Percentiles rank a stretch among this genome's conserved stretches.
These are phyloP conservation scores for Rhagonycha lutea DNA, from an alignment of 2,888 invertebrate genomes.

Conservation along the genomic window DNA sequence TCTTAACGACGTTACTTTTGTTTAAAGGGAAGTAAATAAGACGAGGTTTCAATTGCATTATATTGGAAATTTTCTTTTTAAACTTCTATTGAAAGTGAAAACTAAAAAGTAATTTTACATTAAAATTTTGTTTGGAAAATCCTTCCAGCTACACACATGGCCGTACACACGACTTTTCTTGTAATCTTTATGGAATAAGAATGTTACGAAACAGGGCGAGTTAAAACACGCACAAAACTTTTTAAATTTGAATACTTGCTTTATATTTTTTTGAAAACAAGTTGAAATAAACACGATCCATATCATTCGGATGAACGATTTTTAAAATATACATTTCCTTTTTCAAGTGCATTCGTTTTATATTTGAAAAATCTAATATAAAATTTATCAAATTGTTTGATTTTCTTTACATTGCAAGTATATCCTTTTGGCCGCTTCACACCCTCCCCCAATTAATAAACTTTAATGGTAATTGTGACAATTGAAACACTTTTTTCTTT, in stretches of 20 bases:
- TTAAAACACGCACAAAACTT: constrained; percentile 14
- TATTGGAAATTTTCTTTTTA: neutral
- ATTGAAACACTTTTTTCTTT: no score
- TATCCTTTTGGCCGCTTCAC: neutral
- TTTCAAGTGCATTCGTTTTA: neutral
- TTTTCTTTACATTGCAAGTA: neutral
- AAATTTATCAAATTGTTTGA: neutral
- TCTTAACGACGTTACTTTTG: constrained; percentile 46
- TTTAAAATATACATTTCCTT: neutral
- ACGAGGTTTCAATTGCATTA: constrained; percentile 42
- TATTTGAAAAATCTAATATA: neutral
- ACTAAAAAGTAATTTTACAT: constrained; percentile 24
- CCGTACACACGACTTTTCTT: constrained; percentile 33
- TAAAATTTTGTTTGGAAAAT: constrained; percentile 24
- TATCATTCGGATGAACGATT: constrained; percentile 10
- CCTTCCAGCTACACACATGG: constrained; percentile 31
- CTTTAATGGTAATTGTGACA: no score
- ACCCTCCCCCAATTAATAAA: neutral
- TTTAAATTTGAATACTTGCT: constrained; percentile 26
- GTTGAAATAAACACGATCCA: constrained; percentile 19
- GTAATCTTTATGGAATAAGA: constrained; percentile 39
- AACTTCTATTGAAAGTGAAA: constrained; percentile 11
- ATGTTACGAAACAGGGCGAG: constrained; percentile 29
- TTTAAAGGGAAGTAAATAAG: constrained; percentile 45
- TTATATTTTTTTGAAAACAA: constrained; percentile 12